Percentiles rank a stretch among this genome's conserved stretches.
These are phyloP conservation scores for Chlamydotis undulata DNA, from an alignment of 2,113 vertebrate species.

Conservation along the genomic window DNA sequence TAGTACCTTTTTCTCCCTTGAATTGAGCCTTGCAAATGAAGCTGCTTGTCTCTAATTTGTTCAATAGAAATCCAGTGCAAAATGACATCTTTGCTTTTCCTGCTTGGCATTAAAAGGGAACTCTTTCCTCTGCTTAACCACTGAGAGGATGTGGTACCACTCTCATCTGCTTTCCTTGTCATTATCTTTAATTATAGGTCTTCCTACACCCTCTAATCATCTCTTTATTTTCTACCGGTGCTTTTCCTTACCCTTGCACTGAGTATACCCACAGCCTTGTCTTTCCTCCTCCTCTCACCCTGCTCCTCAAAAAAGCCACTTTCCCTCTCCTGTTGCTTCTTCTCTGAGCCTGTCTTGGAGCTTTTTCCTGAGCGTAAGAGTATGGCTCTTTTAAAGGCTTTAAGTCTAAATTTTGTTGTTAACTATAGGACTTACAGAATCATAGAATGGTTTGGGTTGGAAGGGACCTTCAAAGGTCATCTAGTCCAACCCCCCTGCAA, in stretches of 20 bases:
- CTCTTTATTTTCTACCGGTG: neutral
- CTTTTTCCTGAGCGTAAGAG: neutral
- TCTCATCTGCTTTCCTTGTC: neutral
- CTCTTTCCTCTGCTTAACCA: neutral
- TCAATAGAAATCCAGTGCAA: neutral
- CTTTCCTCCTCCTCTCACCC: neutral
- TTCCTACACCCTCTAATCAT: constrained; percentile 5
- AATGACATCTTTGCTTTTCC: neutral
- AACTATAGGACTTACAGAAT: neutral
- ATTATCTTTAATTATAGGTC: constrained; percentile 19
- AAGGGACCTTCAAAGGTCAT: too few relatives aligned
- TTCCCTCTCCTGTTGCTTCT: neutral
- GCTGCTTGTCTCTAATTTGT: neutral
- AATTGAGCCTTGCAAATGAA: neutral
- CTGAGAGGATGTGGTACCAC: neutral
- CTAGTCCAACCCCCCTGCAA: too few relatives aligned
- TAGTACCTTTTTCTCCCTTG: neutral
- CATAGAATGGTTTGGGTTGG: too few relatives aligned
- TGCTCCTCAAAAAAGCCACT: neutral
- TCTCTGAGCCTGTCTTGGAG: neutral
- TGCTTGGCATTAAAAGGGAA: neutral
- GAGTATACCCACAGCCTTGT: neutral
- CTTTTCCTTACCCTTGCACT: neutral
- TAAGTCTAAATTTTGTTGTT: neutral
- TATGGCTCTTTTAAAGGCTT: neutral